Conservation (phyloP, 2,113 vertebrate species). For the Malurus cyaneus region DNA sequence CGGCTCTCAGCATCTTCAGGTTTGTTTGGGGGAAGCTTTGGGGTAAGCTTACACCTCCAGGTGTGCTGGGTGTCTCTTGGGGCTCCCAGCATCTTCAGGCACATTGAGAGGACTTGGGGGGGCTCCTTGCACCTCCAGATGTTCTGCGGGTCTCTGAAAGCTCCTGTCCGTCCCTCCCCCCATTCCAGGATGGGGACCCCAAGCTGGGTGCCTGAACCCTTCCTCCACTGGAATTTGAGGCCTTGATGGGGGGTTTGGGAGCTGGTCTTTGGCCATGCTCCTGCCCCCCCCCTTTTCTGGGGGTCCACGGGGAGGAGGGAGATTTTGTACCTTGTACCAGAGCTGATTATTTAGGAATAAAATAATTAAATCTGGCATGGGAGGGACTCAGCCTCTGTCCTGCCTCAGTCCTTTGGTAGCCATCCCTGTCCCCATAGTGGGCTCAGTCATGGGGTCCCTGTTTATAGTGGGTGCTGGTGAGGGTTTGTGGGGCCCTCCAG, state of each 20-base stretch:
- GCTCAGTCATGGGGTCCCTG: not conserved
- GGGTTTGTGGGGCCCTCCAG: not conserved
- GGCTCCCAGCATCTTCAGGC: not conserved
- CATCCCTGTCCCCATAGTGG: not conserved
- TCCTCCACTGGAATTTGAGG: not conserved
- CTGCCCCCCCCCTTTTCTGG: not conserved
- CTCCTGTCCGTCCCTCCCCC: not conserved
- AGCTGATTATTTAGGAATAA: constrained; percentile 45
- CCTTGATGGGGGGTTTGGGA: constrained; percentile 14
- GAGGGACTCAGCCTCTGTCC: not conserved
- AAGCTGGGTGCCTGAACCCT: not conserved
- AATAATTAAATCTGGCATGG: not conserved
- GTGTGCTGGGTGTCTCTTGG: not conserved
- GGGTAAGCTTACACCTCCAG: not conserved
- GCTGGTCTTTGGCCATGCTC: not conserved
- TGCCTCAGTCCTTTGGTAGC: not conserved
- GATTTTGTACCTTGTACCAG: constrained; percentile 28
- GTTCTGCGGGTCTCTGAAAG: not conserved
- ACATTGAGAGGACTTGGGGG: not conserved
- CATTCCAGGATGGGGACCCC: not conserved
- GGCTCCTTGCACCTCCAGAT: not conserved
- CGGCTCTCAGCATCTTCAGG: not conserved
- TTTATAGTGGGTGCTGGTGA: not conserved
- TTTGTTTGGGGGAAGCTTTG: not conserved
- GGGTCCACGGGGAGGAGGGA: not conserved